Conservation (phyloP, 2,113 vertebrate genomes). For the Mormoops blainvillei region DNA sequence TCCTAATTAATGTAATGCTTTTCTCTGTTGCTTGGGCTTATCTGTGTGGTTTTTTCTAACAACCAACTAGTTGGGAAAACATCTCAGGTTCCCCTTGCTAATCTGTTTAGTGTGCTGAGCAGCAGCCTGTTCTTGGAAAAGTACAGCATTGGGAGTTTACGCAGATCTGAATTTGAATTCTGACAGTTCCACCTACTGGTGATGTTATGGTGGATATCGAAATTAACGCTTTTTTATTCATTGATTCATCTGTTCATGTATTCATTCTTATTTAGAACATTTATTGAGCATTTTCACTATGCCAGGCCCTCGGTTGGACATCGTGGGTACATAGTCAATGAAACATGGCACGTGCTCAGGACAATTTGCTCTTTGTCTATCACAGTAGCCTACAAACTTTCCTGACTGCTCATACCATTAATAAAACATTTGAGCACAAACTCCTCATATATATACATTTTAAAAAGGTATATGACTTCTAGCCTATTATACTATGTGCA, state of each 20-base stretch:
- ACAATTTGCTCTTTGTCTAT: background rate
- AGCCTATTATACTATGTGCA: background rate
- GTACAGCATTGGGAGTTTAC: background rate
- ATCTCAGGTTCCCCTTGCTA: background rate
- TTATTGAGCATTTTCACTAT: background rate
- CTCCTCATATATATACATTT: background rate
- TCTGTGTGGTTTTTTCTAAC: background rate
- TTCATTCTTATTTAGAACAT: background rate
- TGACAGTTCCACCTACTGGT: background rate
- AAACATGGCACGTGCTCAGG: background rate
- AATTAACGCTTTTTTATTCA: background rate
- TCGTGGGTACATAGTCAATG: background rate
- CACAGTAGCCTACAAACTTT: background rate
- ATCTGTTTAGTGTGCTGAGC: background rate
- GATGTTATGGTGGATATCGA: background rate
- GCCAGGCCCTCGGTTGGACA: background rate
- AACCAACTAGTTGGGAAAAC: conserved; percentile 20
- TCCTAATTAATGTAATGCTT: background rate
- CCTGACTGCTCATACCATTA: background rate
- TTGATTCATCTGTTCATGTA: background rate
- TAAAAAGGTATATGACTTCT: background rate
- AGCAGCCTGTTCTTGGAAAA: background rate
- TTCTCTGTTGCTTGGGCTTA: background rate
- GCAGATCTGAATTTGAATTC: background rate
- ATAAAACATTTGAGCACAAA: background rate